Conservation (phyloP, 2,888 invertebrate species). For the Drosophila pseudotalamancana region DNA sequence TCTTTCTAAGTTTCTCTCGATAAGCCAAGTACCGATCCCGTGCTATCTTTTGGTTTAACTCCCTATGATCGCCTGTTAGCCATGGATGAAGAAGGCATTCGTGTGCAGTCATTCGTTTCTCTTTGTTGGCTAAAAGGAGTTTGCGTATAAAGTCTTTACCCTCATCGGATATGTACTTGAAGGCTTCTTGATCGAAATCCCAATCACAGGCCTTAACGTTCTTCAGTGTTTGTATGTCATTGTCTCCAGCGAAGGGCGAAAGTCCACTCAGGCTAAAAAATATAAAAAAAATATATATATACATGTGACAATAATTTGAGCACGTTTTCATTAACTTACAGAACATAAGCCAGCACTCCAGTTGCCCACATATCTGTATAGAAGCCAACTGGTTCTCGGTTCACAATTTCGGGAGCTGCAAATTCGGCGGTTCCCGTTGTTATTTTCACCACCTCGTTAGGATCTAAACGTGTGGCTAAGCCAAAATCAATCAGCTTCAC, state of each 20-base stretch:
- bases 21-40: slow-evolving; percentile 93
- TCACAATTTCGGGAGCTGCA: slow-evolving; percentile 99
- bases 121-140: slow-evolving; percentile 95
- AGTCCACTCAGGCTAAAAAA: slow-evolving; percentile 94
- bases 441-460: slow-evolving; percentile 99
- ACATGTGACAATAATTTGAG: neutral
- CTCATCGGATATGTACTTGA: slow-evolving; percentile 96
- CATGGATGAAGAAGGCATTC: slow-evolving; percentile 98
- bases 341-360: slow-evolving; percentile 98
- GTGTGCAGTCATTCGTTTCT: slow-evolving; percentile 99
- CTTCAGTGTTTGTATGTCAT: slow-evolving; percentile 98
- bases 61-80: slow-evolving; percentile 94
- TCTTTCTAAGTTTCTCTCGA: slow-evolving; percentile 93
- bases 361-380: slow-evolving; percentile 99
- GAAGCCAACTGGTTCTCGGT: slow-evolving; percentile 99
- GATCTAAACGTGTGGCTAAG: slow-evolving; percentile 98
- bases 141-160: slow-evolving; percentile 99
- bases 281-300: neutral
- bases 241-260: slow-evolving; percentile 99
- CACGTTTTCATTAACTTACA: slow-evolving; percentile 89
- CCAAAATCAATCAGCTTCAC: slow-evolving; percentile 99
- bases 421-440: slow-evolving; percentile 99
- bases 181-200: slow-evolving; percentile 99
- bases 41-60: slow-evolving; percentile 91
- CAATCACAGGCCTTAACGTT: slow-evolving; percentile 99